Percentiles rank a stretch among this genome's conserved stretches.
phyloP scores from a whole-genome alignment of 2,888 invertebrate genomes.

The Biston stratarius region DNA sequence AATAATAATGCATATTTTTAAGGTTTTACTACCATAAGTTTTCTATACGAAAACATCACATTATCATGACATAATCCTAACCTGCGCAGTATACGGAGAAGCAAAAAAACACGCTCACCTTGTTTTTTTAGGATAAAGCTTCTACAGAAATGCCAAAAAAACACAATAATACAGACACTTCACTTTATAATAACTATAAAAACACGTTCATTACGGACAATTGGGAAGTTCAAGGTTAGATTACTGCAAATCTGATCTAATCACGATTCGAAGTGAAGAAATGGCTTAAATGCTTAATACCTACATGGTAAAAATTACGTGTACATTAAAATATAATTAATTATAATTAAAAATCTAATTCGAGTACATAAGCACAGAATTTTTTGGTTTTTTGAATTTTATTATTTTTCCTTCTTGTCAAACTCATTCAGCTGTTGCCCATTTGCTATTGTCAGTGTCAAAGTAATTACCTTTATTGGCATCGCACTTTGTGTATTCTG shows the following conservation, averaged over 20 bases:
- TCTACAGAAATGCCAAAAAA: constrained; percentile 12
- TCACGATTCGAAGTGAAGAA: background rate
- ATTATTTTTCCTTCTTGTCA: too few relatives aligned
- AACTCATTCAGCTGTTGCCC: too few relatives aligned
- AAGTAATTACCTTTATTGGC: too few relatives aligned
- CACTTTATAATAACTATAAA: constrained; percentile 9
- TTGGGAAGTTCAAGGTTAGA: constrained; percentile 29
- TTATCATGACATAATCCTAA: constrained; percentile 37
- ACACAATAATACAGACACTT: constrained; percentile 19
- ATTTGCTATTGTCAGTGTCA: too few relatives aligned
- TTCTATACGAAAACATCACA: background rate
- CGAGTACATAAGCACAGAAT: too few relatives aligned
- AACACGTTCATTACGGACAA: constrained; percentile 6
- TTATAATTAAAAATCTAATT: background rate
- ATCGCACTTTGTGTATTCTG: too few relatives aligned
- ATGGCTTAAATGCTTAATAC: background rate
- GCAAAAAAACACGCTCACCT: constrained; percentile 18
- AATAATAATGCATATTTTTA: background rate
- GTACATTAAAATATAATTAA: background rate
- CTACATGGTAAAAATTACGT: background rate
- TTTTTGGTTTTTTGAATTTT: too few relatives aligned
- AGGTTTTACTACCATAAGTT: background rate
- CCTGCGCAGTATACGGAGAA: constrained; percentile 6
- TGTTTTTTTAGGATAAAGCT: background rate
- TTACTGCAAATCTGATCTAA: background rate